Base-by-base conservation (phyloP, 2,888 invertebrate species). In the Strigamia crassipes region DNA sequence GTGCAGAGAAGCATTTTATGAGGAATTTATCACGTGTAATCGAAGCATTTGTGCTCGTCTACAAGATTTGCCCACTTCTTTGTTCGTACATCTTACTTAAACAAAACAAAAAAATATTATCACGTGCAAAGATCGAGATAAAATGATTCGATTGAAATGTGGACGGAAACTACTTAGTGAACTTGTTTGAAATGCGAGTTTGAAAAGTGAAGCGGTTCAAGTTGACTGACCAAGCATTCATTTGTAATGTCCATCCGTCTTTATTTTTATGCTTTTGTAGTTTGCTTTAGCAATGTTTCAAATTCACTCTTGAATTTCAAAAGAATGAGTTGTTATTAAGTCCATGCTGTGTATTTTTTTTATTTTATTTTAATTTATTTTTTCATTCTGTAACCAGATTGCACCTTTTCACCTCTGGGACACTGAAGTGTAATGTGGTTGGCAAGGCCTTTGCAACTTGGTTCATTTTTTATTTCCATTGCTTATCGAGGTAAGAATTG, bases 221-320 rank as follows among this genome's bases (percentile, higher is more conserved):
- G 18, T 61, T 61, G 61, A 61, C 61, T 61, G 61, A 23, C 61
- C 61, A 61, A 10, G 61, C 61, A 61, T 10, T 61, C 61, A 61
- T 61, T 61, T 61, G 18, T 61, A 61, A 23, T 61, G 61, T 21
- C 61, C 21, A 61, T 61, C 61, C 61, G 61, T 61, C 61, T 61
- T 61, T 61, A 61, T 23, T n/a, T 61, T 61, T 61, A 61, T 61
- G 23, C 61, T 61, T 27, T 61, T 61, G 61, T 61, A 23, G 21
- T 61, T 61, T 18, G 61, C 18, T 21, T 61, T 61, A 21, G 12
- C 61, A 18, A 18, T 23, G 4, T 18, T 61, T 23, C 23, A 61
- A 15, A 12, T 23, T 10, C 61, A 61, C 10, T 15, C 21, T 23
- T 61, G 18, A 18, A 18, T 15, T 12, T 4, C 4, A 18, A 18